Conservation (phyloP, 2,797 vertebrate genomes). For the Pyrocephalus nanus region DNA sequence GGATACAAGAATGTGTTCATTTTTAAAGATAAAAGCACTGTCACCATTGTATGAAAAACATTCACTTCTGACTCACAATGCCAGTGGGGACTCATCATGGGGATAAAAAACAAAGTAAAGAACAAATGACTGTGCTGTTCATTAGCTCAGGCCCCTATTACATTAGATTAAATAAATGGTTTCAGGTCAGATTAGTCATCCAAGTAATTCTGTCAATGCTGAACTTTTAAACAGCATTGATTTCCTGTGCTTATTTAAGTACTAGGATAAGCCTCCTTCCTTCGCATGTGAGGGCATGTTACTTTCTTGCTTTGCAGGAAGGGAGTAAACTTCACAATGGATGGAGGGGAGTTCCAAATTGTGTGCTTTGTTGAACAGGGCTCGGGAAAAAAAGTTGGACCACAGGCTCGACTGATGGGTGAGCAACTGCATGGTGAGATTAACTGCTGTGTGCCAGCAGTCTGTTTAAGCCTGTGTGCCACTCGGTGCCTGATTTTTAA, state of each 20-base stretch:
- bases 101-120: background rate
- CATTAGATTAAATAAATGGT: background rate
- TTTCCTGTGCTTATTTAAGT: background rate
- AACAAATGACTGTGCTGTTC: background rate
- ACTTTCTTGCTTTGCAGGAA: background rate
- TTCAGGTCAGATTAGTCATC: background rate
- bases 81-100: background rate
- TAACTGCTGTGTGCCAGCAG: background rate
- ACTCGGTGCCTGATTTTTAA: background rate
- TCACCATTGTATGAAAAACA: background rate
- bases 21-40: background rate
- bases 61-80: background rate
- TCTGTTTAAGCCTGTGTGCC: background rate
- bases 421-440: background rate
- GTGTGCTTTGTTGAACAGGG: background rate
- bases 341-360: background rate
- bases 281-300: background rate
- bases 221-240: background rate
- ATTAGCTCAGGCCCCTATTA: background rate
- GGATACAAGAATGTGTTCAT: background rate
- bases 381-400: accelerated
- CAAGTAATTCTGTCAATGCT: background rate
- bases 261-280: background rate
- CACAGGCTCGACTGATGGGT: accelerated
- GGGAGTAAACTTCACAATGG: background rate